These are phyloP conservation scores for Nymphalis urticae DNA, from an alignment of 2,888 invertebrate species.

Conservation along the genomic window DNA sequence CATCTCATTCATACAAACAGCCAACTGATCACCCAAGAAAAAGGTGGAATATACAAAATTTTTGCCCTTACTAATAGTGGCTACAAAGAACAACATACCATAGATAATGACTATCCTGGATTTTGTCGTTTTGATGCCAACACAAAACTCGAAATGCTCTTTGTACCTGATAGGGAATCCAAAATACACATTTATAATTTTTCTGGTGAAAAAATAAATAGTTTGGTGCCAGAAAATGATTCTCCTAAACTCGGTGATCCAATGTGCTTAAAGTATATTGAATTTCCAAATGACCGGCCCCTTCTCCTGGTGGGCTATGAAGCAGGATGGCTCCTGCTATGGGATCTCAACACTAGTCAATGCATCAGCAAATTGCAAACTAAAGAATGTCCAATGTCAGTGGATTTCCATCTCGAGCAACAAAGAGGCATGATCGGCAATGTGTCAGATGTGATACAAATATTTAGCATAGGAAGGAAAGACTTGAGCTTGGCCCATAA, in stretches of 20 bases:
- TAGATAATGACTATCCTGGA: slow-evolving; percentile 84
- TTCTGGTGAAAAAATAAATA: slow-evolving; percentile 67
- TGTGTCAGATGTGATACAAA: slow-evolving; percentile 83
- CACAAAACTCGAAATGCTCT: slow-evolving; percentile 82
- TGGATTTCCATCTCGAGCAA: slow-evolving; percentile 85
- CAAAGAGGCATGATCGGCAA: slow-evolving; percentile 86
- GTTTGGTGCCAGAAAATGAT: slow-evolving; percentile 60
- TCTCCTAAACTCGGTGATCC: slow-evolving; percentile 81
- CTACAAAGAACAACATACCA: slow-evolving; percentile 80
- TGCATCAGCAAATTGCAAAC: slow-evolving; percentile 80
- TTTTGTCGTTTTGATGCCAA: slow-evolving; percentile 86
- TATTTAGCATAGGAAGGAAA: slow-evolving; percentile 81
- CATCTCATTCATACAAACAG: slow-evolving; percentile 82
- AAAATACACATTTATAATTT: slow-evolving; percentile 77
- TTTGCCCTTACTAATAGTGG: slow-evolving; percentile 84
- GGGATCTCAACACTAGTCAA: slow-evolving; percentile 85
- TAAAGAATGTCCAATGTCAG: slow-evolving; percentile 85
- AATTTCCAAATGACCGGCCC: slow-evolving; percentile 73
- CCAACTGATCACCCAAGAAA: slow-evolving; percentile 87
- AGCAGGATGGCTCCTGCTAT: slow-evolving; percentile 86
- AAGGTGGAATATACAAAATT: slow-evolving; percentile 85
- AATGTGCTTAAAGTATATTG: slow-evolving; percentile 83
- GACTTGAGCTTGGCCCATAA: slow-evolving; percentile 81
- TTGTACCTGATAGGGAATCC: slow-evolving; percentile 84
- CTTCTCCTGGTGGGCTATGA: slow-evolving; percentile 87